Evolutionary conservation across 2,888 invertebrate genomes (phyloP).

Genomic region (Brenthis daphne): DNA sequence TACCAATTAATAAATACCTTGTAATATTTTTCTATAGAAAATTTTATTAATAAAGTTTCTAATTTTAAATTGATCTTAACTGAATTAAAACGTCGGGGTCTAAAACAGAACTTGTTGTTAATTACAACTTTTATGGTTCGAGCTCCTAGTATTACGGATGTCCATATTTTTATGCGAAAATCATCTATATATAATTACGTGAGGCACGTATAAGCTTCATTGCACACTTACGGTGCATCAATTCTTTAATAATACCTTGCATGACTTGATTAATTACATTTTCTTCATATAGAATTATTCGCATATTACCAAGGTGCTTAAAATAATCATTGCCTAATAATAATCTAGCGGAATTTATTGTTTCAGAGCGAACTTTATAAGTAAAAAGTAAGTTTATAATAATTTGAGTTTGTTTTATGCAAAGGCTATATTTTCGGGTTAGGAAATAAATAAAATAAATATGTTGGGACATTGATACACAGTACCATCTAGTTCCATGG

Average conservation of each 20-base stretch:
- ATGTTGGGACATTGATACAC: no score
- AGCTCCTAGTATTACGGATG: constrained; percentile 19
- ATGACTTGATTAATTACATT: constrained; percentile 4
- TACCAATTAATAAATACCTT: no score
- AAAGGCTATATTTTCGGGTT: no score
- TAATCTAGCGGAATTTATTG: background rate
- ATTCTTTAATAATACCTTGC: constrained; percentile 11
- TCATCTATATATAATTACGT: constrained; percentile 10
- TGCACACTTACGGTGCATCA: constrained; percentile 11
- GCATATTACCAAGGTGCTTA: constrained; percentile 2
- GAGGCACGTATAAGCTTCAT: constrained; percentile 21
- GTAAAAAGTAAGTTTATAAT: no score
- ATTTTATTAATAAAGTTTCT: background rate
- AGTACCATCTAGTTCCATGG: no score
- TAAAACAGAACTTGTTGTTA: constrained; percentile 6
- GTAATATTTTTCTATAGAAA: background rate
- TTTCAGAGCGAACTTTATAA: no score
- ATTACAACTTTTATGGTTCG: constrained; percentile 16
- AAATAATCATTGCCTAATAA: background rate
- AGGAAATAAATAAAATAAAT: no score
- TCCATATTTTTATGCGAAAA: constrained; percentile 6
- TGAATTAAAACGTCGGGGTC: background rate
- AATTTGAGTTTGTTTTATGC: no score
- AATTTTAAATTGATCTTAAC: background rate
- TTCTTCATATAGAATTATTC: constrained; percentile 9